Evolutionary conservation across 2,888 invertebrate species (phyloP).

Genomic region (Macrophya alboannulata): DNA sequence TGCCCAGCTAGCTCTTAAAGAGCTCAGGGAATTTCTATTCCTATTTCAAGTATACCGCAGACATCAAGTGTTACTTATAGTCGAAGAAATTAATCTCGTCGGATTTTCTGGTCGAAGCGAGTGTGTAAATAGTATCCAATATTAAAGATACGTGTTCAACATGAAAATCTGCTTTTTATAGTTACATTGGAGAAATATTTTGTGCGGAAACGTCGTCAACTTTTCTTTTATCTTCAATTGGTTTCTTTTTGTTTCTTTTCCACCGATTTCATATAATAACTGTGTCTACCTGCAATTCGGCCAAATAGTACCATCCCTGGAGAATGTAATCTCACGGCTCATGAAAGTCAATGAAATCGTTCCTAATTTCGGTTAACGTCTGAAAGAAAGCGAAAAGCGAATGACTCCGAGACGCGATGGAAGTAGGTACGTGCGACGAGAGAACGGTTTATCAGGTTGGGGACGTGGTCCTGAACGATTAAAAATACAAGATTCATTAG

Average conservation of each 20-base stretch:
- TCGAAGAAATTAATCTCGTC: neutral
- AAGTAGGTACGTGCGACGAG: neutral
- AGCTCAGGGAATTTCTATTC: conserved; percentile 8
- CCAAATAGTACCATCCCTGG: neutral
- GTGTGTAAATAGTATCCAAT: no score
- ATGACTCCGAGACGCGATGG: conserved; percentile 12
- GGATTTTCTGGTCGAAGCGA: neutral
- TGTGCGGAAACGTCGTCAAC: neutral
- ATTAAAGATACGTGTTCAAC: neutral
- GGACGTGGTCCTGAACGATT: neutral
- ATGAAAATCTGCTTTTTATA: no score
- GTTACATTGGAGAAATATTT: neutral
- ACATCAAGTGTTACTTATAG: neutral
- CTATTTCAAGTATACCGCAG: neutral
- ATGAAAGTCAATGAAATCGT: conserved; percentile 44
- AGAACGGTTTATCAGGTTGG: neutral
- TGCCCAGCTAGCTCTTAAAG: neutral
- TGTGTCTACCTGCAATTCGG: neutral
- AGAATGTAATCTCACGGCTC: neutral
- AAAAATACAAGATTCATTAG: conserved; percentile 24
- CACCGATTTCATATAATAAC: neutral
- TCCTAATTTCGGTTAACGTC: conserved; percentile 40
- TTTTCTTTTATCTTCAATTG: no score
- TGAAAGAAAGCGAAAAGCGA: conserved; percentile 15
- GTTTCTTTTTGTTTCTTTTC: neutral